Conservation (phyloP, 2,113 vertebrate genomes). For the Calidris pygmaea region DNA sequence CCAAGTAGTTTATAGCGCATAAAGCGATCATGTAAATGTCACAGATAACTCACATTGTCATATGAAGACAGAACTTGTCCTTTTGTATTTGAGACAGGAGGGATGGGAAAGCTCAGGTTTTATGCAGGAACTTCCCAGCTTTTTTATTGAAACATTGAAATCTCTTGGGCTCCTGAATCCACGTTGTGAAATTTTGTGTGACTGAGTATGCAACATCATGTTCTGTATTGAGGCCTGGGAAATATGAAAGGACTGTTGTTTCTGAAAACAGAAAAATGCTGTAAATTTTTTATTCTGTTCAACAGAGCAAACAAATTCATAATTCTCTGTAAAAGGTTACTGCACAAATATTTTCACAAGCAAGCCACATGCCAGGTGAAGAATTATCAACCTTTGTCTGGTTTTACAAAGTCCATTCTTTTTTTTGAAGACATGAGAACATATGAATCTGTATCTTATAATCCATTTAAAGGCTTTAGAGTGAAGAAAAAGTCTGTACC, state of each 20-base stretch:
- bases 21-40: constrained; percentile 24
- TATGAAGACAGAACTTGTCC: not conserved
- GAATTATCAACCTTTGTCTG: not conserved
- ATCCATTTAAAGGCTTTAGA: not conserved
- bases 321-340: constrained; percentile 28
- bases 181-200: constrained; percentile 24
- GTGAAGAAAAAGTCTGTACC: not conserved
- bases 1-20: constrained; percentile 15
- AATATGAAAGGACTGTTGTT: constrained; percentile 35
- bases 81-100: not conserved
- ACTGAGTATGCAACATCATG: not conserved
- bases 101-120: not conserved
- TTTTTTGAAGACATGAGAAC: not conserved
- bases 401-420: not conserved
- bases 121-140: not conserved
- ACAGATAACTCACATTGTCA: not conserved
- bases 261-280: constrained; percentile 62
- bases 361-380: constrained; percentile 18
- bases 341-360: constrained; percentile 59
- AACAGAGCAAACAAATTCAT: constrained; percentile 53
- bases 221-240: constrained; percentile 10
- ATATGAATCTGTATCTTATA: not conserved
- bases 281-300: constrained; percentile 53
- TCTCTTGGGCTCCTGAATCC: constrained; percentile 4
- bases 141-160: constrained; percentile 5